Evolutionary conservation across 2,888 invertebrate genomes (phyloP), one percentile per base, ranked within the genome.

Genomic region (Neelides folsomi): DNA sequence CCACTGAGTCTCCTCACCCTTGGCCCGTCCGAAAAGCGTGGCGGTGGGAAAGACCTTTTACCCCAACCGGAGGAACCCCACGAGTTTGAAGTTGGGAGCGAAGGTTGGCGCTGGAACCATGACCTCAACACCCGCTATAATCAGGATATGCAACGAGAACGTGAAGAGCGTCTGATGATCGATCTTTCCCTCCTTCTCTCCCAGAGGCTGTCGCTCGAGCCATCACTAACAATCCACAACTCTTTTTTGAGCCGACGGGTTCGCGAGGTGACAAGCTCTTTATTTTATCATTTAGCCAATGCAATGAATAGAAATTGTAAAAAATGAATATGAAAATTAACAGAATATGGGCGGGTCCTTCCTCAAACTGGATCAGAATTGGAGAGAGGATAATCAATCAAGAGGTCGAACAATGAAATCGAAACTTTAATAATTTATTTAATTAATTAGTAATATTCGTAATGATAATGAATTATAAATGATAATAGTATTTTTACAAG

Each of bases 141-240:
- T 72, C 88, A 89, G 69, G 88, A 89, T 69, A 82, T 85, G 66
- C 89, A 88, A 70, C 73, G 89, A 5, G 81, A 87, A 54, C 82
- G 79, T 67, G 88, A 89, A 70, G 88, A 88, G 72, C 78, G 78
- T 58, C 78, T 82, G 1, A 77, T 82, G 60, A 73, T 79, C 47
- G 79, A 81, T 69, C 82, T 84, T 76, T 73, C 78, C 12, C 69
- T 74, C 5, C 71, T 80, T 15, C 72, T 83, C 54, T 77, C 77
- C 0, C 73, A 77, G 51, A 72, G 71, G 57, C 68, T 69, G 13
- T 56, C 59, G 9, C 51, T 60, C 16, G 63, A 62, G 34, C 53
- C 59, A 13, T 46, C 56, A 9, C 49, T 53, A 8, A 54, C 53
- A 2, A 52, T 54, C 7, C 13, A 18, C 42, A 42, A 16, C 42